phyloP scores from a whole-genome alignment of 2,888 invertebrate genomes.

The Hirtodrosophila alboralis region DNA sequence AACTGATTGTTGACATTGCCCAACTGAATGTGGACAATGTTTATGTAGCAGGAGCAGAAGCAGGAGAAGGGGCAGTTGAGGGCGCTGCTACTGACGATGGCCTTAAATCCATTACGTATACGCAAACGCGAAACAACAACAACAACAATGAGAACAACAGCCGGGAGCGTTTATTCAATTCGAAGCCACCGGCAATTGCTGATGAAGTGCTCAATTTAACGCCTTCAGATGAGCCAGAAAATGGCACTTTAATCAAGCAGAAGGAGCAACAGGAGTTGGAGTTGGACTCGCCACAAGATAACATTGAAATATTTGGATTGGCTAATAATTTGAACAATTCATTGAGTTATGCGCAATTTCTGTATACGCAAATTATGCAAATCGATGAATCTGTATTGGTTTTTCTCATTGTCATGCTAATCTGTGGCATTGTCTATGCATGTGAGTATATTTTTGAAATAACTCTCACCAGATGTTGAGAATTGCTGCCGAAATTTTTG shows the following conservation, averaged over 20 bases:
- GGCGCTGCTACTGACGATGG: slow-evolving; percentile 31
- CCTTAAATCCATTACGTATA: slow-evolving; percentile 53
- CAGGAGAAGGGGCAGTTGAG: slow-evolving; percentile 14
- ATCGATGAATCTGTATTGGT: slow-evolving; percentile 82
- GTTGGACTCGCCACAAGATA: slow-evolving; percentile 1
- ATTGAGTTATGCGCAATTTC: slow-evolving; percentile 53
- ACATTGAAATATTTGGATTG: slow-evolving; percentile 27
- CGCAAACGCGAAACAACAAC: slow-evolving; percentile 47
- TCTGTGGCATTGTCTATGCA: slow-evolving; percentile 85
- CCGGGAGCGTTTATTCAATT: slow-evolving; percentile 9
- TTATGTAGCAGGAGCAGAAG: slow-evolving; percentile 4
- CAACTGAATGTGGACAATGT: slow-evolving; percentile 19
- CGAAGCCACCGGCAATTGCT: slow-evolving; percentile 37
- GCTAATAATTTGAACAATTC: slow-evolving; percentile 76
- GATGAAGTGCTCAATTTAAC: slow-evolving; percentile 58
- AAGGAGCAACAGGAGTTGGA: not conserved
- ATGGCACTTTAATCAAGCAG: slow-evolving; percentile 1
- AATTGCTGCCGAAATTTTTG: slow-evolving; percentile 13
- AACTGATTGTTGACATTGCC: slow-evolving; percentile 59
- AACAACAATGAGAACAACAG: slow-evolving; percentile 33
- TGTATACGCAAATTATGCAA: slow-evolving; percentile 59
- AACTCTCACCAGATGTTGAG: slow-evolving; percentile 12
- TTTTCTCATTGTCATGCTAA: slow-evolving; percentile 83
- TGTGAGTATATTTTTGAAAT: slow-evolving; percentile 84
- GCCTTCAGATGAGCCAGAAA: slow-evolving; percentile 5